Base-by-base conservation (phyloP, 2,113 vertebrate genomes). In the Otus sunia region DNA sequence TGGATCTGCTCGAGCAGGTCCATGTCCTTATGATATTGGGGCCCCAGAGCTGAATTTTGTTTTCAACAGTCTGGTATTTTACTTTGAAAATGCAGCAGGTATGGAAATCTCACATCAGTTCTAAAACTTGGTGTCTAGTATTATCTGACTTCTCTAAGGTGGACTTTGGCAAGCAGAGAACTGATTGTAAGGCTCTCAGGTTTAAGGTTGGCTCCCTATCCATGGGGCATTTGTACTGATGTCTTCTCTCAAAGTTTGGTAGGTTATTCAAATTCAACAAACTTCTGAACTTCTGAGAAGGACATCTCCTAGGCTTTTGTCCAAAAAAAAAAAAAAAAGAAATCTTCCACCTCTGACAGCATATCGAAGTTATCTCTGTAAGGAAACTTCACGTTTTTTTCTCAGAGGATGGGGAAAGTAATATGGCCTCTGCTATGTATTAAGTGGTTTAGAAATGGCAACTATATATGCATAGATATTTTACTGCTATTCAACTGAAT, bases 61-160 rank as follows among this genome's bases (percentile, higher is more conserved):
- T 86, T 89, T 3, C 56, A 25, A 5, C 50, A 43, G 20, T 59
- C 41, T 87, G 77, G 8, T 30, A 4, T 79, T 79, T 68, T 16
- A 2, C 32, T 67, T 30, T 15, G 87, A 41, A 75, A 85, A 36
- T 15, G 2, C 59, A 19, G 19, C 37, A 67, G 86, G n/a, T 50
- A 47, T 5, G 8, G 22, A 88, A 47, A 16, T 32, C 62, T 53
- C 34, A 2, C 21, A 3, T 13, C 0, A 0, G 4, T 50, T 77
- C n/a, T 39, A 36, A 50, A 83, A 63, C 59, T 45, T 36, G 21
- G 34, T 37, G 12, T 25, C 63, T 41, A 3, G 4, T 13, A 15
- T n/a, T 45, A 5, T 14, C 55, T 10, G 7, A 19, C 63, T 62
- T 52, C 19, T 18, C 41, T 58, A 17, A 74, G 45, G 32, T 74